Conservation (phyloP, 2,888 invertebrate species). For the Philereme transversata region DNA sequence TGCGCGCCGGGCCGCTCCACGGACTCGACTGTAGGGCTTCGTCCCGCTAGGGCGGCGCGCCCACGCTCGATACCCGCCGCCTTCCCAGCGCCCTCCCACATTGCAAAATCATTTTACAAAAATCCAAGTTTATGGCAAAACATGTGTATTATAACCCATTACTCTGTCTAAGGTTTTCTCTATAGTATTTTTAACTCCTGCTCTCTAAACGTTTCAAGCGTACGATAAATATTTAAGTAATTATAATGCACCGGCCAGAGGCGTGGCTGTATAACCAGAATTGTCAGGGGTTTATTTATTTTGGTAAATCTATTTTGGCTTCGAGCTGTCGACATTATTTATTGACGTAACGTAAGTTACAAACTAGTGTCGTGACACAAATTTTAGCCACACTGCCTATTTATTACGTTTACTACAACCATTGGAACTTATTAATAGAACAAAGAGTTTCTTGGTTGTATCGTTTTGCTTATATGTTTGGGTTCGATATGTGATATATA, state of each 20-base stretch:
- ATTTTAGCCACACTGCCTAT: neutral
- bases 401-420: slow-evolving; percentile 1
- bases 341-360: slow-evolving; percentile 27
- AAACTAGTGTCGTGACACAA: slow-evolving; percentile 15
- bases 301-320: slow-evolving; percentile 35
- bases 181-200: slow-evolving; percentile 29
- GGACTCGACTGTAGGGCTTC: slow-evolving; percentile 77
- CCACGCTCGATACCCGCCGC: slow-evolving; percentile 81
- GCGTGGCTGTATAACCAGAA: slow-evolving; percentile 44
- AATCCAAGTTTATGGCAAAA: slow-evolving; percentile 48
- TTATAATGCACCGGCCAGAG: slow-evolving; percentile 41
- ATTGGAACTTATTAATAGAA: neutral
- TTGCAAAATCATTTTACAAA: slow-evolving; percentile 73
- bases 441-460: neutral
- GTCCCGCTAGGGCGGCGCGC: slow-evolving; percentile 76
- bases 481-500: too few relatives aligned
- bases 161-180: slow-evolving; percentile 28
- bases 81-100: slow-evolving; percentile 78
- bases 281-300: slow-evolving; percentile 43
- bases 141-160: slow-evolving; percentile 24
- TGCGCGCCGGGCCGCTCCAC: slow-evolving; percentile 65
- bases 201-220: slow-evolving; percentile 12
- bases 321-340: slow-evolving; percentile 31
- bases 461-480: too few relatives aligned
- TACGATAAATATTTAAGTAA: slow-evolving; percentile 38